phyloP scores from a whole-genome alignment of 1,140 invertebrate genomes.

The Drosophila nannoptera region DNA sequence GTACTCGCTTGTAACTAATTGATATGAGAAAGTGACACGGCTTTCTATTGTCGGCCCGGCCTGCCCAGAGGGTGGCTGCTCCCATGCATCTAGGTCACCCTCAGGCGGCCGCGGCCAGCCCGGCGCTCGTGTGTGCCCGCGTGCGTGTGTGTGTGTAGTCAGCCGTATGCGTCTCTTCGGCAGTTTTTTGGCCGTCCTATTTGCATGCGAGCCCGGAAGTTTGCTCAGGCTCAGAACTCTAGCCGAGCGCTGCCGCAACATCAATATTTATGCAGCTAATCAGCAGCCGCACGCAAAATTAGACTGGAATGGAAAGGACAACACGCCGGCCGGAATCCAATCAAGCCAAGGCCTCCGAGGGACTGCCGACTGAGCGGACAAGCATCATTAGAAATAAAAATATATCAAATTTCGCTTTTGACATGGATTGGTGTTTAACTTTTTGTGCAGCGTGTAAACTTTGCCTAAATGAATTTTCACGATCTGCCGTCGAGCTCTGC shows the following conservation, averaged over 20 bases:
- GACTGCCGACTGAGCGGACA: slow-evolving; percentile 23
- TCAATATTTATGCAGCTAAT: slow-evolving; percentile 49
- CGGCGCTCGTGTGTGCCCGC: slow-evolving; percentile 9
- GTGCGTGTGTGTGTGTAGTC: slow-evolving; percentile 22
- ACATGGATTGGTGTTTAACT: slow-evolving; percentile 53
- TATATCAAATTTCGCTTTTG: slow-evolving; percentile 32
- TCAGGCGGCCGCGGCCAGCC: not conserved
- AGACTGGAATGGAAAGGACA: slow-evolving; percentile 33
- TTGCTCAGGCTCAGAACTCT: not conserved
- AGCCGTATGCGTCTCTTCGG: slow-evolving; percentile 6
- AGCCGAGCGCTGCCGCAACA: slow-evolving; percentile 2
- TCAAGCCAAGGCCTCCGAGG: slow-evolving; percentile 37
- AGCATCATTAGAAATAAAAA: slow-evolving; percentile 56
- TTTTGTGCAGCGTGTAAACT: slow-evolving; percentile 51
- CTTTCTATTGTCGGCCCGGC: slow-evolving; percentile 26
- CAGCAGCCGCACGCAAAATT: slow-evolving; percentile 31
- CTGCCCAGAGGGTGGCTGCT: slow-evolving; percentile 12
- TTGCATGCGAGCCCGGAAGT: slow-evolving; percentile 53
- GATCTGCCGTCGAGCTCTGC: slow-evolving; percentile 30
- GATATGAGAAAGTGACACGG: slow-evolving; percentile 70
- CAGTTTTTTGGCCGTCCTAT: slow-evolving; percentile 18
- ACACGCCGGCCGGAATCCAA: slow-evolving; percentile 39
- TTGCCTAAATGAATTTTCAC: slow-evolving; percentile 66
- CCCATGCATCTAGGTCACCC: slow-evolving; percentile 17
- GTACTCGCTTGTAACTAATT: slow-evolving; percentile 74